A percentile compares a stretch with the other conserved stretches of the same genome.
These are phyloP conservation scores for Ashinkailepas kermadecensis DNA, from an alignment of 2,888 invertebrate genomes.

Conservation along the genomic window DNA sequence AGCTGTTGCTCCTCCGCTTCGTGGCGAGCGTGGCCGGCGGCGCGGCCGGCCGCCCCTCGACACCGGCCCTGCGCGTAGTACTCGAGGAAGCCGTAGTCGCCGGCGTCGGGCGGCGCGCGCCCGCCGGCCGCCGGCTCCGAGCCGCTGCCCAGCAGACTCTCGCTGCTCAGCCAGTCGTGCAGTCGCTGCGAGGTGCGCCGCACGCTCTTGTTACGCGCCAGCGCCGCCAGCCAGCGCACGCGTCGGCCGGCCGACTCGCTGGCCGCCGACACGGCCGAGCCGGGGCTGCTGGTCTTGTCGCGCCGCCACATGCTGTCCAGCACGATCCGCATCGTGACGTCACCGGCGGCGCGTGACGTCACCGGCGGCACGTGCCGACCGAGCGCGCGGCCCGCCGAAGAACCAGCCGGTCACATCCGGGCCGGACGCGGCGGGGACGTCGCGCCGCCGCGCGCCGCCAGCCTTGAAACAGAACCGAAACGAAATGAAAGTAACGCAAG, in stretches of 20 bases:
- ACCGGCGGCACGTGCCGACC: too few relatives aligned
- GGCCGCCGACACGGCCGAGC: background rate
- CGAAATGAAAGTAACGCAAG: too few relatives aligned
- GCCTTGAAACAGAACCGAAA: too few relatives aligned
- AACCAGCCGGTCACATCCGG: too few relatives aligned
- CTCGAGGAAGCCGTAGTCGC: constrained; percentile 9
- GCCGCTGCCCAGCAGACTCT: background rate
- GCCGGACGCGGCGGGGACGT: too few relatives aligned
- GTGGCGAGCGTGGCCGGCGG: too few relatives aligned
- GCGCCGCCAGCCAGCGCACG: background rate
- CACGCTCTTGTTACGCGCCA: constrained; percentile 12
- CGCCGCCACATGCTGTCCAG: constrained; percentile 7
- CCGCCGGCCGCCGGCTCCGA: background rate
- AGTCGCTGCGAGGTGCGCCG: background rate
- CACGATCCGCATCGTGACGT: background rate
- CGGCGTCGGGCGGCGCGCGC: background rate
- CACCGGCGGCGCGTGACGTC: background rate
- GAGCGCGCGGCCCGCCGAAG: too few relatives aligned
- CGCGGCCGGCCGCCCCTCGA: background rate
- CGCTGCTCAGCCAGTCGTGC: constrained; percentile 12
- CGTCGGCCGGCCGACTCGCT: background rate
- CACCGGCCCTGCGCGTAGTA: background rate
- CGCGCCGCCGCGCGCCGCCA: too few relatives aligned
- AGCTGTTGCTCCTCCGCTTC: background rate
- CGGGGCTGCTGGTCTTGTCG: background rate